Percentiles rank a stretch among this genome's conserved stretches.
Conservation (phyloP, 2,888 invertebrate species). For the Escarpia spicata region DNA sequence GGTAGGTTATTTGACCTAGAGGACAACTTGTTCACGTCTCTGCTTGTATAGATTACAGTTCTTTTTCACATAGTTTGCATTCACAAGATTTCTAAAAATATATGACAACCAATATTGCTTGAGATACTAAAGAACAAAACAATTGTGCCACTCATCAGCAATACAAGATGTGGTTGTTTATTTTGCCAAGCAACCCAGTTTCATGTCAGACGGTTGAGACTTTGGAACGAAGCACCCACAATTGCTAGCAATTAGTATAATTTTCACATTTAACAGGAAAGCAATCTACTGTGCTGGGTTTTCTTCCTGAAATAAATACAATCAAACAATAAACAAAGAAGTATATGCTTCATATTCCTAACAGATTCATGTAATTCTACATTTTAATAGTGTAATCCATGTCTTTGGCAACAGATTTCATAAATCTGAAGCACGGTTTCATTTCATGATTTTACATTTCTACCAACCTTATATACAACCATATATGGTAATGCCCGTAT, state of each 20-base stretch:
- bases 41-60: background rate
- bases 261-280: background rate
- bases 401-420: too few species aligned
- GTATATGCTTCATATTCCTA: background rate
- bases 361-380: background rate
- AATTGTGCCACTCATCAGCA: background rate
- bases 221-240: background rate
- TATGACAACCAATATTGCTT: background rate
- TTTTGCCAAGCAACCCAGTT: background rate
- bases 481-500: background rate
- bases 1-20: too few species aligned
- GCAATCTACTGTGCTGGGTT: background rate
- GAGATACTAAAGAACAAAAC: background rate
- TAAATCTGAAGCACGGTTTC: too few species aligned
- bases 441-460: background rate
- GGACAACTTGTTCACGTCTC: too few species aligned
- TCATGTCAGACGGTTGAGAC: background rate
- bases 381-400: too few species aligned
- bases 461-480: background rate
- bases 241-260: background rate
- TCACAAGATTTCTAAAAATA: background rate
- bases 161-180: background rate
- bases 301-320: background rate
- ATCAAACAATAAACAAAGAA: background rate
- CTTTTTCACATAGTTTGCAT: background rate